Evolutionary conservation across 2,113 vertebrate species (phyloP), one percentile per base, ranked within the genome.

Genomic region (Tympanuchus pallidicinctus): DNA sequence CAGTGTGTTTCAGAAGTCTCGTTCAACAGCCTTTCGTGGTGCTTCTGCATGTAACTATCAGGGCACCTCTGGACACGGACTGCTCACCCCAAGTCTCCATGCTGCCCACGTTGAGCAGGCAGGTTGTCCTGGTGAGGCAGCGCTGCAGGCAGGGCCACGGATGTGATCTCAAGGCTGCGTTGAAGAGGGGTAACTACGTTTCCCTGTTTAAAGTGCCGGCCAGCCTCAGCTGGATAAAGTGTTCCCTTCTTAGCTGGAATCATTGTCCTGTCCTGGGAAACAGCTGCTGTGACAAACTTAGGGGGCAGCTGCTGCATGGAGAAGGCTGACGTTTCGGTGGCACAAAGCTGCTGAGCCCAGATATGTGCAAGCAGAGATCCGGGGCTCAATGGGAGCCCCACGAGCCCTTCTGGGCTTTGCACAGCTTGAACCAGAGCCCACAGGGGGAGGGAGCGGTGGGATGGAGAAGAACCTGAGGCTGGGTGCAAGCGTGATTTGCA

Each of bases 161-260:
- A 89, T 90, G 73, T 56, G 76, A 73, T 63, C 34, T 77, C 64
- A 85, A 93, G 91, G 96, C 91, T 75, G 87, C 73, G 61, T 4
- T 79, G 75, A 94, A 93, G 91, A 56, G 77, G 24, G 78, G 81
- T 85, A 91, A 94, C 93, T 95, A 93, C 71, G 48, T 86, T 91
- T 93, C 91, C 89, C 69, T 88, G 76, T 94, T 92, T 89, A 92
- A 95, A 89, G 89, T 86, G 75, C 56, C 4, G 20, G 59, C 6
- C 81, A 92, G 40, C 73, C 81, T 92, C 78, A 71, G 72, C 30
- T 91, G 95, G 84, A 94, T 92, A 95, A 93, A 95, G 89, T 89
- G 92, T 94, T 95, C 92, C 87, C 89, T 89, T 92, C 87, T 67
- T 85, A 72, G 84, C 63, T 86, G 85, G 81, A 95, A 90, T 63